Evolutionary conservation across 2,113 vertebrate genomes (phyloP), one percentile per base, ranked within the genome.

Genomic region (Bubalus kerabau): DNA sequence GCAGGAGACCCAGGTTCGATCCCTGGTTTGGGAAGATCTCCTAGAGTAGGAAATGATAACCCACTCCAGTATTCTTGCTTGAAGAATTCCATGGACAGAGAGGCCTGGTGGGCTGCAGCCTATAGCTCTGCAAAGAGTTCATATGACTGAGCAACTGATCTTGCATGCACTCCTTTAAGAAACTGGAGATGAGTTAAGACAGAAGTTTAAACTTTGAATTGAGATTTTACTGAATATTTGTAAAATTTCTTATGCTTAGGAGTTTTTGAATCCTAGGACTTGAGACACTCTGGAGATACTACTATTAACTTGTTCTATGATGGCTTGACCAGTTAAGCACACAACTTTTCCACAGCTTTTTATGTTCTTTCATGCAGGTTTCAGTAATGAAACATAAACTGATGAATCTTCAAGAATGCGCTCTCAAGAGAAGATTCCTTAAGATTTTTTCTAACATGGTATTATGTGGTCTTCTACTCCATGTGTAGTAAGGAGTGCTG

Each of bases 211-310:
- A 74, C 3, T 80, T 83, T 56, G 10, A 60, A 28, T 3, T 57
- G 23, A 76, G n/a, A 40, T 71, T 86, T 90, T 95, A 78, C 83
- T 85, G 57, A 94, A 60, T 62, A 89, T 78, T 23, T 14, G 30
- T 28, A 26, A 30, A 62, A 40, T 50, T 43, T 92, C 12, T 89
- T 5, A 87, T 21, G 8, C 7, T 7, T 92, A 28, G 23, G 17
- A 7, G 24, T 9, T 7, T 21, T 81, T 85, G 21, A 90, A 43
- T 83, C 43, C 23, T 87, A 87, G n/a, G 23, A 78, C 12, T 52
- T 67, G 5, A 92, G 7, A 50, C 9, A 54, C 46, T 91, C 7
- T 43, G 46, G 43, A 91, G 7, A 32, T 43, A 90, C 16, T n/a
- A 9, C 40, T 10, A 2, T 46, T 83, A 71, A 3, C 5, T 16